These are phyloP conservation scores for Ascidia mentula DNA, from an alignment of 23 tunicate genomes.

Conservation along the genomic window DNA sequence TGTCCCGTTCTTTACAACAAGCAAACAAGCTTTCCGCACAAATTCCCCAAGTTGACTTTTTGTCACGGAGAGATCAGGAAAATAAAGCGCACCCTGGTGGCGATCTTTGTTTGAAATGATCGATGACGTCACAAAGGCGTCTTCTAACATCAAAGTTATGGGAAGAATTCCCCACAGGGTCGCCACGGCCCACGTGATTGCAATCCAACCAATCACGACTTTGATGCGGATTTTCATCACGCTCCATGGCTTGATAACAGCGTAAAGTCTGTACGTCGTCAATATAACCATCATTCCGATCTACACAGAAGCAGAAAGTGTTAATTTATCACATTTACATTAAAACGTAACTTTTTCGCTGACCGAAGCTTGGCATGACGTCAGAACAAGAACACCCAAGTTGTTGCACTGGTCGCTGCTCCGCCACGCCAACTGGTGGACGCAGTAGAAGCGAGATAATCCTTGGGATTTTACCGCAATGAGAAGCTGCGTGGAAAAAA, in stretches of 20 bases:
- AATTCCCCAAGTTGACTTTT: conserved; percentile 21
- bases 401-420: conserved; percentile 42
- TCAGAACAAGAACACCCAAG: conserved; percentile 38
- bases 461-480: conserved; percentile 15
- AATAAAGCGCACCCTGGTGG: conserved; percentile 13
- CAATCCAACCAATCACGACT: conserved; percentile 1
- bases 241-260: conserved; percentile 44
- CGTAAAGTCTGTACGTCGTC: conserved; percentile 54
- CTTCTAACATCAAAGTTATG: not conserved
- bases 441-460: conserved; percentile 42
- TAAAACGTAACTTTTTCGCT: not conserved
- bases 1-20: too few species aligned
- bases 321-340: not conserved
- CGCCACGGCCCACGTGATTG: conserved; percentile 31
- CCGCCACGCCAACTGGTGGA: conserved; percentile 43
- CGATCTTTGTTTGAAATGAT: not conserved
- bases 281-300: conserved; percentile 28
- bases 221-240: not conserved
- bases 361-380: conserved; percentile 54
- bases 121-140: conserved; percentile 42
- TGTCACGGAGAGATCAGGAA: conserved; percentile 18
- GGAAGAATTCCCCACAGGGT: conserved; percentile 28
- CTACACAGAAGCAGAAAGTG: not conserved
- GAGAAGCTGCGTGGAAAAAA: conserved; percentile 1
- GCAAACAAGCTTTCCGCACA: conserved; percentile 23